Percentiles rank a stretch among this genome's conserved stretches.
Conservation (phyloP, 2,888 invertebrate species). For the Cremastinae sp. region DNA sequence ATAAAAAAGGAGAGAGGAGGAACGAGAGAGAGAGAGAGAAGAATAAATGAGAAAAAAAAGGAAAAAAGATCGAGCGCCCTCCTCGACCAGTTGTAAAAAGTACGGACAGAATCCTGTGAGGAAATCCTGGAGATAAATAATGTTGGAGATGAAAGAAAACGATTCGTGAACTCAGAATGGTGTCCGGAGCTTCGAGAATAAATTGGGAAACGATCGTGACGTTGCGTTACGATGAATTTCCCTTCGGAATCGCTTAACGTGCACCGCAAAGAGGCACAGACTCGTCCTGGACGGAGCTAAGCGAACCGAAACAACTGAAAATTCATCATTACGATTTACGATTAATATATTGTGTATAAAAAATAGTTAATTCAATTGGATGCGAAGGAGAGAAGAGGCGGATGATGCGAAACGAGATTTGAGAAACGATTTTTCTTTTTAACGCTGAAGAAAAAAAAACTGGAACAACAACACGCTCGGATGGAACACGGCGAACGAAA, state of each 20-base stretch:
- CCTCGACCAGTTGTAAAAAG: conserved; percentile 68
- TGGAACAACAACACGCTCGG: conserved; percentile 54
- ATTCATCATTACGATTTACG: conserved; percentile 79
- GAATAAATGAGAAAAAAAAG: conserved; percentile 55
- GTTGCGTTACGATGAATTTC: background rate
- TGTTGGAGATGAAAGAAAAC: background rate
- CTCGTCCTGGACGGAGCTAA: conserved; percentile 52
- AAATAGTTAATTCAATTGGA: conserved; percentile 79
- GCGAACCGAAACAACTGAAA: conserved; percentile 45
- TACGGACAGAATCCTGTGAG: conserved; percentile 51
- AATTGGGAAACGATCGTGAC: background rate
- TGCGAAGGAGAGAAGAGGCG: conserved; percentile 64
- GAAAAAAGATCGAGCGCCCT: conserved; percentile 62
- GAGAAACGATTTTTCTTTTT: too few species aligned
- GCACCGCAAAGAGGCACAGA: too few species aligned
- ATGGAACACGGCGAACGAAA: conserved; percentile 45
- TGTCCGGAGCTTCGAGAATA: conserved; percentile 29
- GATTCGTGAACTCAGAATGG: background rate
- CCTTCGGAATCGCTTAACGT: background rate
- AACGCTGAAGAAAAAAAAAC: conserved; percentile 9
- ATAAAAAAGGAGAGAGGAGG: conserved; percentile 59
- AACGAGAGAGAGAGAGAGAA: conserved; percentile 27
- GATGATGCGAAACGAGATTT: conserved; percentile 58
- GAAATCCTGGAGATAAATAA: background rate
- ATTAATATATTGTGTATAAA: conserved; percentile 80